These are phyloP conservation scores for Typhlichthys subterraneus DNA, from an alignment of 2,797 vertebrate genomes.

Conservation along the genomic window DNA sequence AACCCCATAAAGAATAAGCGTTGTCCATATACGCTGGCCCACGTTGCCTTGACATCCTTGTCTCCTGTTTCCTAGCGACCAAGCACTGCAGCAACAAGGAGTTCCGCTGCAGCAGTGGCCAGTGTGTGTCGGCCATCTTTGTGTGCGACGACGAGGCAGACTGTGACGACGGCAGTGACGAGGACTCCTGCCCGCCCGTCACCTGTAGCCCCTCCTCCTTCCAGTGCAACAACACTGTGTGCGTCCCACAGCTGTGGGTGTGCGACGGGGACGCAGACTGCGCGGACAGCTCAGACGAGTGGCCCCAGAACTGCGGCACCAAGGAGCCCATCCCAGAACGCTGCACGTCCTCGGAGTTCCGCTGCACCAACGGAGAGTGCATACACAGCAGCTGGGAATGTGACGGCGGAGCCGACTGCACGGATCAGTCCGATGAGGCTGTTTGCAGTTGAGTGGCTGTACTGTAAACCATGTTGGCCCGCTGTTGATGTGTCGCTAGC, in stretches of 20 bases:
- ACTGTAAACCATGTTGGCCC: neutral
- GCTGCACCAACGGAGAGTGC: slow-evolving; percentile 82
- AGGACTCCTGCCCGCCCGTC: slow-evolving; percentile 68
- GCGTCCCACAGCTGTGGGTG: slow-evolving; percentile 82
- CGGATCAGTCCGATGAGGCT: slow-evolving; percentile 84
- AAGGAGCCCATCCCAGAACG: neutral
- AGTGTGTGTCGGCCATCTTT: slow-evolving; percentile 78
- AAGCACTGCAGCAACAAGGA: slow-evolving; percentile 70
- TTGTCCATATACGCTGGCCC: neutral
- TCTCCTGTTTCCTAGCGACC: slow-evolving; percentile 61
- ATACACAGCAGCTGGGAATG: slow-evolving; percentile 85
- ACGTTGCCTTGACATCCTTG: neutral
- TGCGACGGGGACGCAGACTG: slow-evolving; percentile 87
- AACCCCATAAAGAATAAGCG: neutral
- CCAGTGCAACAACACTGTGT: slow-evolving; percentile 77
- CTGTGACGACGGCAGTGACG: slow-evolving; percentile 84
- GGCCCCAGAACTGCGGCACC: slow-evolving; percentile 66
- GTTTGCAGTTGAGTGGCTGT: slow-evolving; percentile 76
- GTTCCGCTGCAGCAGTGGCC: slow-evolving; percentile 80
- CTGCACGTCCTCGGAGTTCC: slow-evolving; percentile 81
- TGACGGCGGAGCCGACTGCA: slow-evolving; percentile 81
- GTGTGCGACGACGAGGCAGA: slow-evolving; percentile 83
- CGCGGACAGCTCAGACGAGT: slow-evolving; percentile 83
- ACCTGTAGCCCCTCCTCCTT: slow-evolving; percentile 77
- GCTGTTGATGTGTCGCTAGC: neutral